A percentile compares a stretch with the other conserved stretches of the same genome.
Evolutionary conservation across 1,140 invertebrate species (phyloP).

Genomic region (Drosophila asahinai): DNA sequence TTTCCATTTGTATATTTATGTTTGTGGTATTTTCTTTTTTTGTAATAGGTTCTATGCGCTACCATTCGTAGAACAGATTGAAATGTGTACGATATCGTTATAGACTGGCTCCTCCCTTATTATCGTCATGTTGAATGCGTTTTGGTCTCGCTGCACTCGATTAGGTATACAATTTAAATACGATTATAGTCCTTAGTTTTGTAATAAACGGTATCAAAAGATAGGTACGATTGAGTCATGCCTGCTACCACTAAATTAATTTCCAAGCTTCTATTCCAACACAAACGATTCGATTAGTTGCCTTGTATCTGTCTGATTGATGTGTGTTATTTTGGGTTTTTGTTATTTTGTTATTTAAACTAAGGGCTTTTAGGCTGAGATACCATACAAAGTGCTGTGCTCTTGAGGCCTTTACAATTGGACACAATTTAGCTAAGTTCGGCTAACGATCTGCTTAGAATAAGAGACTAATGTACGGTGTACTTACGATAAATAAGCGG

Average conservation of each 20-base stretch:
- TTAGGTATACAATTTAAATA: conserved; percentile 71
- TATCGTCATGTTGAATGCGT: conserved; percentile 25
- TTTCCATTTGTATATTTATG: conserved; percentile 49
- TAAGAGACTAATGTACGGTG: conserved; percentile 53
- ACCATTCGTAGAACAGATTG: conserved; percentile 62
- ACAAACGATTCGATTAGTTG: conserved; percentile 32
- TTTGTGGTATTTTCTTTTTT: conserved; percentile 18
- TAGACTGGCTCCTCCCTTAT: conserved; percentile 5
- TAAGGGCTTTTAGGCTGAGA: conserved; percentile 55
- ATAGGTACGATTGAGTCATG: conserved; percentile 80
- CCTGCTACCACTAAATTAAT: conserved; percentile 76
- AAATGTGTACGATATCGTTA: conserved; percentile 58
- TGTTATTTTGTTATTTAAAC: conserved; percentile 52
- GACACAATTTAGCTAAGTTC: conserved; percentile 73
- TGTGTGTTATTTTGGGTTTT: conserved; percentile 2
- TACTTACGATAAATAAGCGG: conserved; percentile 60
- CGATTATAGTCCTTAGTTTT: conserved; percentile 83
- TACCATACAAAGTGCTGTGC: conserved; percentile 43
- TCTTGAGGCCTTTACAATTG: conserved; percentile 57
- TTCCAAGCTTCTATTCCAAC: conserved; percentile 52
- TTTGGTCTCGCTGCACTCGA: conserved; percentile 61
- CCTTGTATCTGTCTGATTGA: conserved; percentile 17
- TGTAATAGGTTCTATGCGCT: conserved; percentile 53
- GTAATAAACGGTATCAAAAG: conserved; percentile 84
- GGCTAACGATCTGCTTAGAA: conserved; percentile 44